Evolutionary conservation across 1,140 invertebrate genomes (phyloP).

Genomic region (Delia radicum): DNA sequence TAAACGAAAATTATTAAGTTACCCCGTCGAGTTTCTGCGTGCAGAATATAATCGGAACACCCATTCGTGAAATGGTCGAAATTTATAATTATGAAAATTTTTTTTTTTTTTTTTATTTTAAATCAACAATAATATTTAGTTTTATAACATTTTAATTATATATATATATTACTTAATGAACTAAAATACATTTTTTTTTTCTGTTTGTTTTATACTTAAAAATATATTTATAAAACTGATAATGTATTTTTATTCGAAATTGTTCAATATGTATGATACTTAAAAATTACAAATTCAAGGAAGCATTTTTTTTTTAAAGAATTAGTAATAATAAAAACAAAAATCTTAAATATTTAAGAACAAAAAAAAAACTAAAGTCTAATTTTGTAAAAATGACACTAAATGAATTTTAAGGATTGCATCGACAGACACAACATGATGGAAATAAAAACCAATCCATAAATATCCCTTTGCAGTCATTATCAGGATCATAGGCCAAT

Average conservation of each 20-base stretch:
- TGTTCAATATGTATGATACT: not conserved
- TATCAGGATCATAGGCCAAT: slow-evolving; percentile 87
- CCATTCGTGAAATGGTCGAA: too few species aligned
- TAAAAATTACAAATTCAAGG: not conserved
- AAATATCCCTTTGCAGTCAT: slow-evolving; percentile 91
- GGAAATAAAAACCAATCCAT: slow-evolving; percentile 96
- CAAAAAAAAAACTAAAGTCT: slow-evolving; percentile 17
- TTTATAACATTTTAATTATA: not conserved
- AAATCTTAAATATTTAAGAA: not conserved
- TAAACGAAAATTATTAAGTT: too few species aligned
- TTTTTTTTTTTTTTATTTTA: not conserved
- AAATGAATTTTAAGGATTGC: slow-evolving; percentile 60
- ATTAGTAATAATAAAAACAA: not conserved
- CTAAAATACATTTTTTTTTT: not conserved
- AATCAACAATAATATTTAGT: too few species aligned
- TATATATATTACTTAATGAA: not conserved
- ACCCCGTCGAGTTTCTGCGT: too few species aligned
- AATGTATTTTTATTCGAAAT: not conserved
- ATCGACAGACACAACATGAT: slow-evolving; percentile 88
- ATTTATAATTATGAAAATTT: not conserved
- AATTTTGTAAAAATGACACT: not conserved
- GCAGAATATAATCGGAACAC: too few species aligned
- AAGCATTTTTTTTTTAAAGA: not conserved
- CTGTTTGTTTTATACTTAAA: not conserved
- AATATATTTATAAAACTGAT: not conserved